Evolutionary conservation across 2,113 vertebrate genomes (phyloP).

Genomic region (Hemiprocne comata): DNA sequence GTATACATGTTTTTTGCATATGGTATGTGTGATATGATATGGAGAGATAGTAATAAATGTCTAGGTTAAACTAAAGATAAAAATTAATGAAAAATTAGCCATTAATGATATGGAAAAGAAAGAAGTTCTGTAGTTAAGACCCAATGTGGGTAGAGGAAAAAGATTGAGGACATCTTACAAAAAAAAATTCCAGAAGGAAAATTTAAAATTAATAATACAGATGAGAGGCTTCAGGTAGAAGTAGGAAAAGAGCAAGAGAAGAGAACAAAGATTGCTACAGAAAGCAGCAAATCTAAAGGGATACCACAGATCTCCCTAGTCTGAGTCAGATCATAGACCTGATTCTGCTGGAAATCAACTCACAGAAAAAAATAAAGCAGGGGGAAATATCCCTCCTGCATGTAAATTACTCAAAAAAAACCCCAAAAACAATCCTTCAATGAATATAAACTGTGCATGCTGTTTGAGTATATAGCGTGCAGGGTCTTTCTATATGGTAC

Average conservation of each 20-base stretch:
- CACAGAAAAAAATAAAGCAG: neutral
- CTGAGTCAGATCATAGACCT: neutral
- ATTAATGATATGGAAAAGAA: neutral
- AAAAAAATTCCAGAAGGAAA: neutral
- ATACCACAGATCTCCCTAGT: neutral
- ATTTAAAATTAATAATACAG: neutral
- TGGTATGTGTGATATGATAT: neutral
- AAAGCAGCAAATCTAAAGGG: neutral
- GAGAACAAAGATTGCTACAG: neutral
- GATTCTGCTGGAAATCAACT: neutral
- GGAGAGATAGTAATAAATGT: neutral
- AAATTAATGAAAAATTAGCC: fast-evolving
- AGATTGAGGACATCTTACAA: neutral
- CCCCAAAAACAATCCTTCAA: too few species aligned
- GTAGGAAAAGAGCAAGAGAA: neutral
- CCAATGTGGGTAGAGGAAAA: neutral
- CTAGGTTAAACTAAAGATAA: neutral
- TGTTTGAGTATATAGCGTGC: neutral
- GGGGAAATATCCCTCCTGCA: neutral
- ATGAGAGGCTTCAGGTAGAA: neutral
- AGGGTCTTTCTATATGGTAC: neutral
- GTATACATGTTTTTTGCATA: neutral
- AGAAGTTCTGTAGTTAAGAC: neutral
- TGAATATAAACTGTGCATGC: neutral
- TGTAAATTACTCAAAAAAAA: neutral